These are phyloP conservation scores for Lymantria dispar DNA, from an alignment of 2,888 invertebrate species.

Conservation along the genomic window DNA sequence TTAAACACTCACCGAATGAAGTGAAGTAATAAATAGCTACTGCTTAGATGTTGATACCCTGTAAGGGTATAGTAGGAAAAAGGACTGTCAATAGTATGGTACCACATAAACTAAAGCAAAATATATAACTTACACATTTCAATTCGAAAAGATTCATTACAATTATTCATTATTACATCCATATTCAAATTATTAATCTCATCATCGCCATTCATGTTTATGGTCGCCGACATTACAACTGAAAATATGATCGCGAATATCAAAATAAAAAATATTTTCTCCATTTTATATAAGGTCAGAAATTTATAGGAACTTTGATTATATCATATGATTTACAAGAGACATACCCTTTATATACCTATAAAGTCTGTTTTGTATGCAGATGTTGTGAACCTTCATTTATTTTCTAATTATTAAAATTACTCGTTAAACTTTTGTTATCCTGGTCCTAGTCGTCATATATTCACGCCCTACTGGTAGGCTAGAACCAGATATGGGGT, in stretches of 20 bases:
- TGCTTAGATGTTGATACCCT: too few relatives aligned
- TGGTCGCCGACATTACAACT: conserved; percentile 14
- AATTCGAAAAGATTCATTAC: conserved; percentile 79
- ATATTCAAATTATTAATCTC: conserved; percentile 48
- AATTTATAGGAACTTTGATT: neutral
- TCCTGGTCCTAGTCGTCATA: too few relatives aligned
- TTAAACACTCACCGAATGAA: too few relatives aligned
- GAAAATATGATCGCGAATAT: conserved; percentile 12
- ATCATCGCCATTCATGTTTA: conserved; percentile 1
- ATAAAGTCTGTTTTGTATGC: neutral
- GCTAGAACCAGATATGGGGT: too few relatives aligned
- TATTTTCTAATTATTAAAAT: neutral
- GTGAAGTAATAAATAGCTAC: too few relatives aligned
- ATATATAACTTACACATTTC: conserved; percentile 66
- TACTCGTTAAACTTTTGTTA: too few relatives aligned
- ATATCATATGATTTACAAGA: neutral
- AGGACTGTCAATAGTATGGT: too few relatives aligned
- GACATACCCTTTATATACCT: neutral
- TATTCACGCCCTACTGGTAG: too few relatives aligned
- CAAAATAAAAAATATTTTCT: conserved; percentile 12
- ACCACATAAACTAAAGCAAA: too few relatives aligned
- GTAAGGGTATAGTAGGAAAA: too few relatives aligned
- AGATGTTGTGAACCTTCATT: neutral
- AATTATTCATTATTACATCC: conserved; percentile 59
- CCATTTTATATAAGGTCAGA: conserved; percentile 11